phyloP scores from a whole-genome alignment of 2,888 invertebrate species.

The Brassicogethes aeneus region DNA sequence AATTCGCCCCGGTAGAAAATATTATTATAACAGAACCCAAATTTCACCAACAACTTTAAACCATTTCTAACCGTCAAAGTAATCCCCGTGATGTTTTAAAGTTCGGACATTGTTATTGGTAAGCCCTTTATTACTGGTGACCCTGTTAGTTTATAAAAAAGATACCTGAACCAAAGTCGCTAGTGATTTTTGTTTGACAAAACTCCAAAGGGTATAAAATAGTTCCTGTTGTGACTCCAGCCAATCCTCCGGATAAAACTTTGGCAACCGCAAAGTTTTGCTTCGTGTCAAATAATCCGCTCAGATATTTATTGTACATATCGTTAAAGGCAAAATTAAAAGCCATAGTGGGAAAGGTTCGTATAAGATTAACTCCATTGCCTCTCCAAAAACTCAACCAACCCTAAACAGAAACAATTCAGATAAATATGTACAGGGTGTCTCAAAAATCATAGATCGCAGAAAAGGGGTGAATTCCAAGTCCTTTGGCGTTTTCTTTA shows the following conservation, averaged over 20 bases:
- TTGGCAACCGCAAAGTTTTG: not conserved
- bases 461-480: no score
- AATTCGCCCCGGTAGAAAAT: no score
- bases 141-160: not conserved
- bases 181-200: slow-evolving; percentile 13
- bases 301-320: not conserved
- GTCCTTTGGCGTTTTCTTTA: no score
- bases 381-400: slow-evolving; percentile 19
- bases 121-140: no score
- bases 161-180: not conserved
- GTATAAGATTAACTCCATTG: slow-evolving; percentile 16
- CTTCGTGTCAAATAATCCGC: not conserved
- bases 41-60: no score
- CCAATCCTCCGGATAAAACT: not conserved
- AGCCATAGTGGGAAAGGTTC: slow-evolving; percentile 18
- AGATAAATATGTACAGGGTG: no score
- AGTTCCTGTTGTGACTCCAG: not conserved
- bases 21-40: no score
- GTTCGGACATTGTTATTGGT: no score
- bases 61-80: no score
- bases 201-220: slow-evolving; percentile 16
- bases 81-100: no score
- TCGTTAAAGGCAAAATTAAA: slow-evolving; percentile 18
- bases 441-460: no score
- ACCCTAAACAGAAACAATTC: slow-evolving; percentile 12